Conservation (phyloP, 2,888 invertebrate species). For the Drosophila antonietae region DNA sequence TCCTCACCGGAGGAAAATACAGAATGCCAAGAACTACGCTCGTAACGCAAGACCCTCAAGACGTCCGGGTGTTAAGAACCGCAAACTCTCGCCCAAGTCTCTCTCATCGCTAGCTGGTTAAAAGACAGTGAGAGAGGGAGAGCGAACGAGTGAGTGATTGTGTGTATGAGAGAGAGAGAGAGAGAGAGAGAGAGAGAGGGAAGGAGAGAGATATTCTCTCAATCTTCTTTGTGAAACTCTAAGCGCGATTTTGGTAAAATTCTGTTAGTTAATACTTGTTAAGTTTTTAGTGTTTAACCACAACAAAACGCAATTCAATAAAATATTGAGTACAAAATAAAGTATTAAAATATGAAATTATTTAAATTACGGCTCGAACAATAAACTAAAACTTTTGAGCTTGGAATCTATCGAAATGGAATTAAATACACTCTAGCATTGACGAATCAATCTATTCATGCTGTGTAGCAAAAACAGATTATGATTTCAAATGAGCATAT, state of each 20-base stretch:
- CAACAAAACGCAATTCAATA: slow-evolving; percentile 15
- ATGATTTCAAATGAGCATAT: background rate
- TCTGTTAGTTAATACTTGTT: background rate
- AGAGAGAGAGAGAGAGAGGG: background rate
- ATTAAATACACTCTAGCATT: too few relatives aligned
- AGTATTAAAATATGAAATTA: background rate
- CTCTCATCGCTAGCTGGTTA: slow-evolving; percentile 76
- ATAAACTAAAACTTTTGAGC: background rate
- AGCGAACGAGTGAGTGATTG: background rate
- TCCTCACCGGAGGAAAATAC: slow-evolving; percentile 52
- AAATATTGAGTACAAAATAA: slow-evolving; percentile 7
- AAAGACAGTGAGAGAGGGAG: background rate
- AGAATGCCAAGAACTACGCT: slow-evolving; percentile 59
- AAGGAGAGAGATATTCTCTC: background rate
- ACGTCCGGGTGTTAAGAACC: slow-evolving; percentile 71
- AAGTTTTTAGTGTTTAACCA: background rate
- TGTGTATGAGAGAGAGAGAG: background rate
- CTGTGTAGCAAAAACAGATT: background rate
- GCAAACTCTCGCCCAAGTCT: slow-evolving; percentile 77
- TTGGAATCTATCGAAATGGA: background rate
- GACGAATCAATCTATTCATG: background rate
- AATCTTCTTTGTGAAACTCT: background rate
- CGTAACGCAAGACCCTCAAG: slow-evolving; percentile 60
- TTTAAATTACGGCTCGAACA: background rate
- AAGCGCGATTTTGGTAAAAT: background rate